Evolutionary conservation across 2,888 invertebrate species (phyloP), one percentile per base, ranked within the genome.

Genomic region (Gymnocheta viridis): DNA sequence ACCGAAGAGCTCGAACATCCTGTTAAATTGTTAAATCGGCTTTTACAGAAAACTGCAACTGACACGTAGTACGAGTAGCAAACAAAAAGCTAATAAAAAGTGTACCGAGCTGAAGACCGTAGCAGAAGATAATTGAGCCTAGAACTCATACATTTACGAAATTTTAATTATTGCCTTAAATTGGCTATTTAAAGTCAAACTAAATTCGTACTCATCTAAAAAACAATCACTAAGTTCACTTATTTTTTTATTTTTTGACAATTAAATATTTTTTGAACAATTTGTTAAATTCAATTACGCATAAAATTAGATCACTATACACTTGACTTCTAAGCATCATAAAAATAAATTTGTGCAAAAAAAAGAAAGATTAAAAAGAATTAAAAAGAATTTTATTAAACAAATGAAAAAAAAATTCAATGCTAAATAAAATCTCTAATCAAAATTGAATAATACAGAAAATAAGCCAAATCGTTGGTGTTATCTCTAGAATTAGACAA

Each of bases 201-300:
- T 14, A 4, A 41, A 41, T 4, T 41, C 4, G 14, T n/a, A 14
- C 41, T 41, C 4, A 51, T 85, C n/a, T 87, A 86, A 88, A 87
- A 41, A 14, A 4, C n/a, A n/a, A n/a, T n/a, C n/a, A n/a, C n/a
- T n/a, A n/a, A n/a, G n/a, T 41, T 41, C 41, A 17, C 17, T 44
- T 44, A 4, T 1, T 44, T 17, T 44, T 44, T 17, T 44, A 44
- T 44, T 44, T 22, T 38, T 29, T 38, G 22, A 14, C 60, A 19
- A 44, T 51, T 14, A 38, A 47, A 32, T 24, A 22, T 76, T 32
- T 44, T 79, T 35, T 85, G 69, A 87, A 83, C 86, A 88, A 90
- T 90, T 89, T 89, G 89, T 90, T 88, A 87, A 88, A 87, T 88
- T 90, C 86, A 90, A 90, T 90, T 89, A 89, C 86, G 90, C 90